A percentile compares a stretch with the other conserved stretches of the same genome.
phyloP scores from a whole-genome alignment of 2,797 vertebrate genomes.

The Tadarida brasiliensis region DNA sequence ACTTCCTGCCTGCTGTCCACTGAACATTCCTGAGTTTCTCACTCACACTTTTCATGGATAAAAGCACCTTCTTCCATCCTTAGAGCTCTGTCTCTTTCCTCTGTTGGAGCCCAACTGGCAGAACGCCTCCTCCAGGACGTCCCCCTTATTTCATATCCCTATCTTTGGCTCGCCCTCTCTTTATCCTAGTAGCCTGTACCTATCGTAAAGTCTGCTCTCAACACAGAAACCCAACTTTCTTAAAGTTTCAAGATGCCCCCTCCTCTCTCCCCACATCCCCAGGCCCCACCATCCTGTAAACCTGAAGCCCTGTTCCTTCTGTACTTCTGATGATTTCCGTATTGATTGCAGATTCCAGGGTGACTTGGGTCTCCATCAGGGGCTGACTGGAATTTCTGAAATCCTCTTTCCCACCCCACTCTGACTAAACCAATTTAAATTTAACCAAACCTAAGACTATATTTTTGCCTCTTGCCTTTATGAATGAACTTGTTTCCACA shows the following conservation, averaged over 20 bases:
- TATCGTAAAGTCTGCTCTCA: constrained; percentile 10
- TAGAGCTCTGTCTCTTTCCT: background rate
- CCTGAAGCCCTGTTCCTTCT: background rate
- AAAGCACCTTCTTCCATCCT: background rate
- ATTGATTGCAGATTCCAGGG: background rate
- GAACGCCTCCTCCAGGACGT: background rate
- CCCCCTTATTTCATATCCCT: background rate
- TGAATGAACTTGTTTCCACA: constrained; percentile 30
- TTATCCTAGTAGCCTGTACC: background rate
- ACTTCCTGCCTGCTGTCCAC: background rate
- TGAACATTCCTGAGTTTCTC: background rate
- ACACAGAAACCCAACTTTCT: constrained; percentile 33
- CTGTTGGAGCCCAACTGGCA: background rate
- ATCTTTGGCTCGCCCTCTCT: background rate
- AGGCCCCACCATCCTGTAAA: background rate
- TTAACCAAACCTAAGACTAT: constrained; percentile 16
- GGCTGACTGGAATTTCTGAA: background rate
- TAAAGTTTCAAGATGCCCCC: background rate
- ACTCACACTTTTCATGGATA: background rate
- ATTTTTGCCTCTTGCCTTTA: constrained; percentile 42
- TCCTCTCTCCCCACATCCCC: background rate
- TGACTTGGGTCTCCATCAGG: background rate
- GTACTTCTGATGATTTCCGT: background rate
- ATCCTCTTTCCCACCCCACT: background rate
- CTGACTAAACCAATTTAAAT: background rate